Evolutionary conservation across 1,140 invertebrate genomes (phyloP).

Genomic region (Pseudobourletiella spinata): DNA sequence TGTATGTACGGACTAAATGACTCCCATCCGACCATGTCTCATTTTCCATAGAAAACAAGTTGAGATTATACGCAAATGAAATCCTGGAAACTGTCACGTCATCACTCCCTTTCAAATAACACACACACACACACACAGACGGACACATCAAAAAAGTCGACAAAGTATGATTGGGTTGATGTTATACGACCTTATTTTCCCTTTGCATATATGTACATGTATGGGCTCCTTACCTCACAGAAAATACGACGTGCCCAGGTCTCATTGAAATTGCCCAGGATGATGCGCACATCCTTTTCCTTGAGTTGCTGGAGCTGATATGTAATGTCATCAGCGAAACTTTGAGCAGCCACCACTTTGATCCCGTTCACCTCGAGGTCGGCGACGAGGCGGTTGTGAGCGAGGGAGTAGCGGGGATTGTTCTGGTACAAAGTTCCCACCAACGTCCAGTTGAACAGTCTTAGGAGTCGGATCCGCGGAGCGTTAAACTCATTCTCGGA

Average conservation of each 20-base stretch:
- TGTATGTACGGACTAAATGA: no score
- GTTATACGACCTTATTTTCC: no score
- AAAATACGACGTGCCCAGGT: conserved; percentile 87
- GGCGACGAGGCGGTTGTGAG: conserved; percentile 83
- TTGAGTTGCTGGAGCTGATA: conserved; percentile 75
- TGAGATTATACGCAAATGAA: no score
- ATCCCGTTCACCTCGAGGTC: conserved; percentile 73
- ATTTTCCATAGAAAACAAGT: no score
- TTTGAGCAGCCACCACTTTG: conserved; percentile 80
- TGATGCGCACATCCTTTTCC: conserved; percentile 88
- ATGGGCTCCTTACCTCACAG: conserved; percentile 80
- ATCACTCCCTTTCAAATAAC: no score
- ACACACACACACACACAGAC: no score
- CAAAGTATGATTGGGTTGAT: no score
- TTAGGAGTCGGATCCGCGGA: conserved; percentile 74
- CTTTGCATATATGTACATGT: no score
- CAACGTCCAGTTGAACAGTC: conserved; percentile 91
- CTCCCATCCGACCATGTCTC: no score
- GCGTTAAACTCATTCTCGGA: conserved; percentile 93
- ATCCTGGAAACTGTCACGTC: no score
- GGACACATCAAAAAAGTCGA: no score
- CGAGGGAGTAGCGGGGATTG: conserved; percentile 80
- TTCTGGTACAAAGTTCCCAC: conserved; percentile 97
- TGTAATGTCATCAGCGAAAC: conserved; percentile 83
- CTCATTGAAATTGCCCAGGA: conserved; percentile 94